These are phyloP conservation scores for Bruchidius siliquastri DNA, from an alignment of 2,888 invertebrate species.

Conservation along the genomic window DNA sequence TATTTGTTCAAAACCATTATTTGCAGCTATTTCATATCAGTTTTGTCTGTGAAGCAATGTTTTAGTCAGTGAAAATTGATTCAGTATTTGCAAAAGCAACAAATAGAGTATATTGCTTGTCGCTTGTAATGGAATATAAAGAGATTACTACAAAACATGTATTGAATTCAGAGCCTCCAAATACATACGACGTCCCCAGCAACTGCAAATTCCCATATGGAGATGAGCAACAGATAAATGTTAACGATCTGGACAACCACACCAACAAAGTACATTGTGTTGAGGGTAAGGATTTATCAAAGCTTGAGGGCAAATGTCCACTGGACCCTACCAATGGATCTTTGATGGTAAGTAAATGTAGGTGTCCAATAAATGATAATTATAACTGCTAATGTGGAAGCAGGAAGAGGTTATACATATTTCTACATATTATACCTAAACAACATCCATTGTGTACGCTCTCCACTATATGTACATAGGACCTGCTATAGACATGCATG, in stretches of 20 bases:
- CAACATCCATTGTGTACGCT: no score
- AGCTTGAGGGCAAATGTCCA: slow-evolving; percentile 18
- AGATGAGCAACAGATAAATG: slow-evolving; percentile 22
- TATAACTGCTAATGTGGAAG: no score
- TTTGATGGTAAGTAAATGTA: slow-evolving; percentile 4
- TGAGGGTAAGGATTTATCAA: slow-evolving; percentile 12
- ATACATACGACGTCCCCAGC: slow-evolving; percentile 19
- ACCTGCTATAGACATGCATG: no score
- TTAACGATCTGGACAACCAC: slow-evolving; percentile 15
- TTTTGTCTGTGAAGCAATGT: no score
- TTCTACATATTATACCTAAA: no score
- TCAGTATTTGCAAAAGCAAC: no score
- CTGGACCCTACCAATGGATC: slow-evolving; percentile 4
- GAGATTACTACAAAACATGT: no score
- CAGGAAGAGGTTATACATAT: no score
- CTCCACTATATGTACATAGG: no score
- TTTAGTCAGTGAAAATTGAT: no score
- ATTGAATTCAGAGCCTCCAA: neutral
- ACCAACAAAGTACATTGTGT: slow-evolving; percentile 21
- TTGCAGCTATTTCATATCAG: no score
- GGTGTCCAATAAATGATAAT: neutral
- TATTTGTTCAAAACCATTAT: no score
- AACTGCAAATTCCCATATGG: slow-evolving; percentile 26
- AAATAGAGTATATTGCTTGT: neutral
- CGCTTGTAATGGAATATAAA: neutral